Base-by-base conservation (phyloP, 1,140 invertebrate genomes). In the Chymomyza costata region DNA sequence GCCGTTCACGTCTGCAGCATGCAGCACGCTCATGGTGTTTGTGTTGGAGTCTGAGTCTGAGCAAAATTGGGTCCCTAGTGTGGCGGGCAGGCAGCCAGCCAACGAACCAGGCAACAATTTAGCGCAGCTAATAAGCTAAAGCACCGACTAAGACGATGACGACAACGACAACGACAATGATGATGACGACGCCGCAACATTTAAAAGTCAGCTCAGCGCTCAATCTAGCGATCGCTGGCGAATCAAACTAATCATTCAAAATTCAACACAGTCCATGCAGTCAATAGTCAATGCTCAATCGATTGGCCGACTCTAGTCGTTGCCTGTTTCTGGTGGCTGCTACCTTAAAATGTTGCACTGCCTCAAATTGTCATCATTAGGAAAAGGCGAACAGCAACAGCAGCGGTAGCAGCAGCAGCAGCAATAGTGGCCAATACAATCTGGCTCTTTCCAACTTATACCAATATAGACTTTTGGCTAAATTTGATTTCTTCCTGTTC, bases 171-270 rank as follows among this genome's bases (percentile, higher is more conserved):
- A 71, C 71, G 71, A 64, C 64, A 44, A 59, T 65, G 47, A 73
- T 68, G 62, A 57, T 58, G 45, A 48, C 28, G 3, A 16, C 41
- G 53, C 52, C 49, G 49, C 69, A 66, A 67, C 70, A 76, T 76
- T 78, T 76, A 76, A 76, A 76, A 80, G 73, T 80, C 74, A 66
- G 63, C 14, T 80, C 74, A 66, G 63, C 14, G 55, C 73, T 80
- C 73, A 73, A 78, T 76, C 70, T 70, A 70, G 54, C 70, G 71
- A 76, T 76, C 66, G 76, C 60, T 69, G 45, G 65, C 74, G 76
- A 76, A 74, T 82, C 76, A 82, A 81, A 82, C 71, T 80, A 82
- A 82, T 82, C 80, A 82, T 82, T 83, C 80, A 82, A 82, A 82
- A 82, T 73, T 83, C 73, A 80, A 80, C 76, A 80, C 64, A 68